A percentile compares a stretch with the other conserved stretches of the same genome.
Evolutionary conservation across 2,113 vertebrate genomes (phyloP).

Genomic region (Scytalopus superciliaris): DNA sequence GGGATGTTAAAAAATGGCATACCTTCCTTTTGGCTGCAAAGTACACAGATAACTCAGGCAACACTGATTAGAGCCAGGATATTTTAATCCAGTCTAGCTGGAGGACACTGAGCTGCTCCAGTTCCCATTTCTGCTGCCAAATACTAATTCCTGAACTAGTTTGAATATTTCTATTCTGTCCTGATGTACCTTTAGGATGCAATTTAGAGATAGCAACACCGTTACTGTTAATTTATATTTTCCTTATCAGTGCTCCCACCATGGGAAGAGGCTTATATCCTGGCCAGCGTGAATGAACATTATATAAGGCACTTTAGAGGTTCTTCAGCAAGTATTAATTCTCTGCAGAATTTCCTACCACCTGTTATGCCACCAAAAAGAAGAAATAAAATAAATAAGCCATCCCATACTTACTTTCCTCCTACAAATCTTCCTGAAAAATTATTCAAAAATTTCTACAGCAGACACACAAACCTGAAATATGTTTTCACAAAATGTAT

Average conservation of each 20-base stretch:
- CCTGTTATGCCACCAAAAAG: neutral
- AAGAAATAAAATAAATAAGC: neutral
- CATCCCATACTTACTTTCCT: neutral
- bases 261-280: neutral
- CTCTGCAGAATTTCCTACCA: neutral
- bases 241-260: constrained; percentile 27
- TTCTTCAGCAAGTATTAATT: neutral
- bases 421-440: neutral
- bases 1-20: neutral
- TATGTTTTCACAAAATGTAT: neutral
- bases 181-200: constrained; percentile 26
- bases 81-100: neutral
- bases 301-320: neutral
- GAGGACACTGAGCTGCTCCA: neutral
- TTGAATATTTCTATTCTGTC: constrained; percentile 3
- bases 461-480: neutral
- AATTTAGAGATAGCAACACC: constrained; percentile 14
- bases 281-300: neutral
- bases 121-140: neutral
- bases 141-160: neutral
- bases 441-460: neutral
- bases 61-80: neutral
- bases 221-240: neutral
- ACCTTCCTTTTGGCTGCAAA: neutral
- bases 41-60: neutral